phyloP scores from a whole-genome alignment of 2,113 vertebrate genomes.

The Engraulis encrasicolus region DNA sequence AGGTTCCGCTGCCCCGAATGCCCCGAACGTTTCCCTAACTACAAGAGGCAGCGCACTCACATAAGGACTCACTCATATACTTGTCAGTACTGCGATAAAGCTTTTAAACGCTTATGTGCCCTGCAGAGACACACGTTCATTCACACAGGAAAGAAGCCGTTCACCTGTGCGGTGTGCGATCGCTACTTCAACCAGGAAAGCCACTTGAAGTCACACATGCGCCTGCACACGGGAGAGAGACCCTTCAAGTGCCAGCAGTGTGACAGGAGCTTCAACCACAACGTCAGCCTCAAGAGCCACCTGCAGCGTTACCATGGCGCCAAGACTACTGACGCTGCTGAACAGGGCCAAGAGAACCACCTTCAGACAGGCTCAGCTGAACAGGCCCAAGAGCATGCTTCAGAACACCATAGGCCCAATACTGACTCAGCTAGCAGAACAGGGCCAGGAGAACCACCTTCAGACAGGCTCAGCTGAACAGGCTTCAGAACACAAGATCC shows the following conservation, averaged over 20 bases:
- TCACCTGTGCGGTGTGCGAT: background rate
- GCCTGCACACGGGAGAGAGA: background rate
- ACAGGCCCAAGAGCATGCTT: too few species aligned
- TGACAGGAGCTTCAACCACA: background rate
- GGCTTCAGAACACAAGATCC: too few species aligned
- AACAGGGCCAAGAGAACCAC: background rate
- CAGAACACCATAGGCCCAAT: too few species aligned
- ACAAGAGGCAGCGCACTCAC: background rate
- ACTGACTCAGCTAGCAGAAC: too few species aligned
- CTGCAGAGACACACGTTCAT: background rate
- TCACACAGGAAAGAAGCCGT: background rate
- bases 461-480: too few species aligned
- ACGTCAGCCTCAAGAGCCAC: slow-evolving; percentile 5
- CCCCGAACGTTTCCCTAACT: background rate
- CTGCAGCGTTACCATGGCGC: background rate
- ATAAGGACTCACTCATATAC: background rate
- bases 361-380: too few species aligned
- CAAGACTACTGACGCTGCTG: background rate
- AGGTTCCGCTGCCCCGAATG: background rate
- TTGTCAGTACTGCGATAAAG: background rate
- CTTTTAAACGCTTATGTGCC: background rate
- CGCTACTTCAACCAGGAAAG: background rate
- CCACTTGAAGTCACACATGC: background rate
- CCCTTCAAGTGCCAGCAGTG: background rate
- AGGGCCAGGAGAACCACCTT: too few species aligned